These are phyloP conservation scores for Tychaedon coryphoeus DNA, from an alignment of 2,113 vertebrate genomes.

Conservation along the genomic window DNA sequence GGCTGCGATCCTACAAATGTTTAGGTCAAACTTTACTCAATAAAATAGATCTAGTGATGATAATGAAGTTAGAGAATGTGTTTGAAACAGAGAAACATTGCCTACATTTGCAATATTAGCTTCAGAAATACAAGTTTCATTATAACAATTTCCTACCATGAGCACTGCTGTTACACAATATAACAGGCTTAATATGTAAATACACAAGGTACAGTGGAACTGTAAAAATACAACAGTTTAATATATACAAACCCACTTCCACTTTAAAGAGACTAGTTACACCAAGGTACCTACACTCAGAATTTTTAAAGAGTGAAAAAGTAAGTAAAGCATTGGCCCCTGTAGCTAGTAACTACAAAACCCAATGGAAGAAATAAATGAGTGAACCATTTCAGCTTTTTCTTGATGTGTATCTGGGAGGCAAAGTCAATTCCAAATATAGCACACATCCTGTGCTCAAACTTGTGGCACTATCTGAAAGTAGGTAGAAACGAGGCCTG, in stretches of 20 bases:
- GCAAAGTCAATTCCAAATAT: neutral
- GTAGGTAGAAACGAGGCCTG: neutral
- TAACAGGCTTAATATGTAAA: neutral
- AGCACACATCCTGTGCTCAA: neutral
- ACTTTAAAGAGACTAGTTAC: neutral
- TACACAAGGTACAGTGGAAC: neutral
- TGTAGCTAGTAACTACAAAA: neutral
- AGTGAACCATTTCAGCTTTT: neutral
- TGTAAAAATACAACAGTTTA: neutral
- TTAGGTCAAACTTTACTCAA: neutral
- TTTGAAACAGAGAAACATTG: neutral
- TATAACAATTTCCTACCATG: neutral
- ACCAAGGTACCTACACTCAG: neutral
- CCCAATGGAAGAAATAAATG: accelerated
- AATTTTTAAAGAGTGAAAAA: neutral
- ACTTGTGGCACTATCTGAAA: neutral
- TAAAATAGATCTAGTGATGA: neutral
- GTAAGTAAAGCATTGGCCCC: neutral
- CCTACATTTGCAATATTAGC: neutral
- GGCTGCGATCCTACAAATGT: neutral
- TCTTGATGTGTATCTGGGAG: neutral
- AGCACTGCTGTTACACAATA: neutral
- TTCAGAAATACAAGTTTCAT: neutral
- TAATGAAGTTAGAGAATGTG: neutral
- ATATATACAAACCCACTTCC: neutral